A percentile compares a stretch with the other conserved stretches of the same genome.
Evolutionary conservation across 1,140 invertebrate genomes (phyloP).

Genomic region (Tetramorium alpestre): DNA sequence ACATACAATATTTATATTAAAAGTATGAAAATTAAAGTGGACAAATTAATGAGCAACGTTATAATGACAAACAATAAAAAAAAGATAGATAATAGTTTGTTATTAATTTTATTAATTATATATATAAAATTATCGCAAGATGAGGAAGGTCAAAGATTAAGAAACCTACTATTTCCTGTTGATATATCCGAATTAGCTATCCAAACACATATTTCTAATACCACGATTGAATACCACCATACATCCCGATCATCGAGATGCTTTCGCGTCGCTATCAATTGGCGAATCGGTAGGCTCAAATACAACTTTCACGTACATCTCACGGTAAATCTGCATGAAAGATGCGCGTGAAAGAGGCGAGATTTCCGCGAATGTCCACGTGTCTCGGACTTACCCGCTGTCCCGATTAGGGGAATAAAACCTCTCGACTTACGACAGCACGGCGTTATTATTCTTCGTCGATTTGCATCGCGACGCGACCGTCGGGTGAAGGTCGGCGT

Average conservation of each 20-base stretch:
- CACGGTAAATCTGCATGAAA: not conserved
- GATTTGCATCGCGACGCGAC: slow-evolving; percentile 48
- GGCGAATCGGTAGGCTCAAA: slow-evolving; percentile 12
- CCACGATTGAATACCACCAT: not conserved
- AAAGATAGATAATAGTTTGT: not conserved
- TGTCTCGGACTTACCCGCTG: slow-evolving; percentile 12
- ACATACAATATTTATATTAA: not conserved
- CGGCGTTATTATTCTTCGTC: slow-evolving; percentile 25
- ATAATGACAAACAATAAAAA: not conserved
- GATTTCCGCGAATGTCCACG: not conserved
- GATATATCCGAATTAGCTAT: not conserved
- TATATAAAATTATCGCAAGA: not conserved
- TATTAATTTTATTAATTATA: not conserved
- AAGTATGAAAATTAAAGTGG: not conserved
- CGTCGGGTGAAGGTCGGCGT: slow-evolving; percentile 67
- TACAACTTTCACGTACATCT: slow-evolving; percentile 47
- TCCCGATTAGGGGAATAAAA: slow-evolving; percentile 41
- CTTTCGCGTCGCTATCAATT: slow-evolving; percentile 18
- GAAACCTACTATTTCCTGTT: not conserved
- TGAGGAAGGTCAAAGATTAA: not conserved
- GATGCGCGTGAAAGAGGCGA: not conserved
- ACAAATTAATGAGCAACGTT: not conserved
- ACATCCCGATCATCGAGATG: not conserved
- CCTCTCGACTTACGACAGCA: slow-evolving; percentile 12
- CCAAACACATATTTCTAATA: not conserved